Evolutionary conservation across 1,140 invertebrate genomes (phyloP).

Genomic region (Nixonia krombeini): DNA sequence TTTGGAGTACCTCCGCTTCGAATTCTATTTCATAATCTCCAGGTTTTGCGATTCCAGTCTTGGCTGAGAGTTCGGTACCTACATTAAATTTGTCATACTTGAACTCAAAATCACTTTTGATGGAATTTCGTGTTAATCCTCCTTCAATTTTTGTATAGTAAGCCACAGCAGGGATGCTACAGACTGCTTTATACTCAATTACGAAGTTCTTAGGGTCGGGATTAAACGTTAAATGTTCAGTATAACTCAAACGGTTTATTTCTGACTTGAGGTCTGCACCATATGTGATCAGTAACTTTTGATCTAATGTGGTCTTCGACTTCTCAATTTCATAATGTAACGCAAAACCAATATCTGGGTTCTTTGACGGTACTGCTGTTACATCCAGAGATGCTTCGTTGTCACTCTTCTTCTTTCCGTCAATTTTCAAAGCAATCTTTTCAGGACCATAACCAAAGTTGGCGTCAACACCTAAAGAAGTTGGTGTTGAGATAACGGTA

Average conservation of each 20-base stretch:
- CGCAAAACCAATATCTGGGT: slow-evolving; percentile 76
- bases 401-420: slow-evolving; percentile 42
- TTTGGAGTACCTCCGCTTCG: slow-evolving; percentile 72
- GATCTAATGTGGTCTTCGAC: slow-evolving; percentile 49
- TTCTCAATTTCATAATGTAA: slow-evolving; percentile 68
- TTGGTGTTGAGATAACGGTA: slow-evolving; percentile 64
- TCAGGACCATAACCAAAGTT: slow-evolving; percentile 72
- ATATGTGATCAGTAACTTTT: slow-evolving; percentile 75
- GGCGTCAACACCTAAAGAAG: slow-evolving; percentile 67
- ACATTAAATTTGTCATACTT: slow-evolving; percentile 74
- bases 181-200: slow-evolving; percentile 65
- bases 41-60: slow-evolving; percentile 69
- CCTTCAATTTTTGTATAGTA: slow-evolving; percentile 70
- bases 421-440: slow-evolving; percentile 68
- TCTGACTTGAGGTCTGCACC: slow-evolving; percentile 75
- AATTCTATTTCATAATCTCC: slow-evolving; percentile 76
- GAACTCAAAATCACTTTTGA: slow-evolving; percentile 70
- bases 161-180: slow-evolving; percentile 73
- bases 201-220: slow-evolving; percentile 55
- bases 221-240: slow-evolving; percentile 65
- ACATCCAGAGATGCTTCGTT: slow-evolving; percentile 42
- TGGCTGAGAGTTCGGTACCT: slow-evolving; percentile 72
- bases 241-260: slow-evolving; percentile 71
- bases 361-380: slow-evolving; percentile 59
- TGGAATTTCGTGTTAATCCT: slow-evolving; percentile 70